Conservation (phyloP, 1,140 invertebrate species). For the Sweltsa coloradensis region DNA sequence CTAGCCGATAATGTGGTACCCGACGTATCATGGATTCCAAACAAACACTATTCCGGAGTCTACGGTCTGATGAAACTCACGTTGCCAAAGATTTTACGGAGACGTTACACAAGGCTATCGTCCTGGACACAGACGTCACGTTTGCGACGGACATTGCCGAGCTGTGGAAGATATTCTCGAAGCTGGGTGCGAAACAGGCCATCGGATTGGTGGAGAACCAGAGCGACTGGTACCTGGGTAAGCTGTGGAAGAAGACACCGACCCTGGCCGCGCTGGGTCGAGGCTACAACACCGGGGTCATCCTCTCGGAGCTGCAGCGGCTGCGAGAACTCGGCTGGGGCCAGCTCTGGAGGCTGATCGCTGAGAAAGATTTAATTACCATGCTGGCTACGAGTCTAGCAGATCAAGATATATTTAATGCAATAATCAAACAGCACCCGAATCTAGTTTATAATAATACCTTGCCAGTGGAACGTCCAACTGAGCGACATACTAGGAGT, state of each 20-base stretch:
- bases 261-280: constrained; percentile 79
- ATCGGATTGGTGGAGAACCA: constrained; percentile 87
- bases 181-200: constrained; percentile 53
- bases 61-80: constrained; percentile 81
- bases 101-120: constrained; percentile 56
- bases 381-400: constrained; percentile 68
- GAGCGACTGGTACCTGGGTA: constrained; percentile 83
- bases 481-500: constrained; percentile 73
- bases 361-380: constrained; percentile 55
- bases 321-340: constrained; percentile 61
- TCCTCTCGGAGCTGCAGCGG: constrained; percentile 64
- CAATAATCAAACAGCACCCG: constrained; percentile 70
- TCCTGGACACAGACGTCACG: constrained; percentile 82
- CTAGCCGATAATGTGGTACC: constrained; percentile 57
- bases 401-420: constrained; percentile 91
- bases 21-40: constrained; percentile 82
- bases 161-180: constrained; percentile 67
- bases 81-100: constrained; percentile 64
- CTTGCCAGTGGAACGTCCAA: constrained; percentile 90
- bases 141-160: constrained; percentile 74
- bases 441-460: constrained; percentile 60
- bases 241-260: constrained; percentile 55
- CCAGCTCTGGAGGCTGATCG: constrained; percentile 59
- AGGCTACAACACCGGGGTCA: constrained; percentile 84
- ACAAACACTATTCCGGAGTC: constrained; percentile 87